Evolutionary conservation across 2,888 invertebrate species (phyloP).

Genomic region (Cephus rjabovi): DNA sequence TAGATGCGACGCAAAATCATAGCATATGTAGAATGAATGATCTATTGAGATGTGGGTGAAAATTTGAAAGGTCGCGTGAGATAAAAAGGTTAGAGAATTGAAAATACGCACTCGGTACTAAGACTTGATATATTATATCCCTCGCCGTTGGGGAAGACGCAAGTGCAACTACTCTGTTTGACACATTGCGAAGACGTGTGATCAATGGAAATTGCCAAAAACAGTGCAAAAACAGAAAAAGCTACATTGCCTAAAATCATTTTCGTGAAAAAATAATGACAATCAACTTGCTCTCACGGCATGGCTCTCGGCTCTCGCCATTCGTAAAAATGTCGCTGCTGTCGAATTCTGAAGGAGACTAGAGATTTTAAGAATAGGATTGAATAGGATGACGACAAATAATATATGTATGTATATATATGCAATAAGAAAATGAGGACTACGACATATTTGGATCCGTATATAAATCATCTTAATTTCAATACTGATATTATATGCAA

Average conservation of each 20-base stretch:
- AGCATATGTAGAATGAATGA: not conserved
- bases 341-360: not conserved
- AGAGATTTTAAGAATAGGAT: not conserved
- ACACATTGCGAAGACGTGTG: slow-evolving; percentile 39
- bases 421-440: not conserved
- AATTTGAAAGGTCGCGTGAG: not conserved
- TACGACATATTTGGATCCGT: not conserved
- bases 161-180: slow-evolving; percentile 49
- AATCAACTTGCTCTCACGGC: not conserved
- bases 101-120: slow-evolving; percentile 25
- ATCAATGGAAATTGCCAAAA: not conserved
- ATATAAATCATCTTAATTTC: not conserved
- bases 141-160: slow-evolving; percentile 52
- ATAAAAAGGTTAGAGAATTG: slow-evolving; percentile 28
- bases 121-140: slow-evolving; percentile 50
- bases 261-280: slow-evolving; percentile 2
- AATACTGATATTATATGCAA: not conserved
- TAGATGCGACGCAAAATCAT: not conserved
- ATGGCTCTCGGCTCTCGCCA: not conserved
- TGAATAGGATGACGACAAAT: not conserved
- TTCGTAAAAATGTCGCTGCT: not conserved
- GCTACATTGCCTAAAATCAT: not conserved
- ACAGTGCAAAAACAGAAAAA: not conserved
- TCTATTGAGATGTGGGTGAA: not conserved
- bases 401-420: not conserved